These are phyloP conservation scores for Glossophaga mutica DNA, from an alignment of 2,797 vertebrate genomes.

Conservation along the genomic window DNA sequence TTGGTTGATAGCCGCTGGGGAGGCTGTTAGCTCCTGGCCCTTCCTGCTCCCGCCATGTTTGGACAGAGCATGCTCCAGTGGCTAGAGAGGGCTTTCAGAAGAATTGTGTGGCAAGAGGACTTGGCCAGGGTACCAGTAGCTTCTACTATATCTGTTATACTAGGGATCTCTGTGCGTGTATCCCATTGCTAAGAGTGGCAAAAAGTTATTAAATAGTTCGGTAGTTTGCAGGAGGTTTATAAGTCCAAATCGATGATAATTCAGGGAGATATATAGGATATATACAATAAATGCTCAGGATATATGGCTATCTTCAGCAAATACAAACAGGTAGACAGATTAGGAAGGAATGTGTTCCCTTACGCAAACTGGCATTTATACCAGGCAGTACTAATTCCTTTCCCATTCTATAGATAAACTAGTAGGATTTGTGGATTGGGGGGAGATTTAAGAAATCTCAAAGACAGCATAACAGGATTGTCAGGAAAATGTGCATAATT, in stretches of 20 bases:
- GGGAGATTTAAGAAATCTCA: conserved; percentile 16
- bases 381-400: neutral
- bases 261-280: neutral
- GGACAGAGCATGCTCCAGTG: neutral
- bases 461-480: neutral
- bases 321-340: neutral
- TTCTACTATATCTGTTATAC: neutral
- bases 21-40: neutral
- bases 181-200: neutral
- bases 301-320: neutral
- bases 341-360: neutral
- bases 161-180: neutral
- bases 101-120: neutral
- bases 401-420: neutral
- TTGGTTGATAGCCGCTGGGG: neutral
- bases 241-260: neutral
- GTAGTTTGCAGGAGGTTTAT: neutral
- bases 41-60: neutral
- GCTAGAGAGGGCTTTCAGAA: neutral
- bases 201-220: neutral
- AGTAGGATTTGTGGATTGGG: neutral
- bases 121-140: neutral
- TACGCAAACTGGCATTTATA: neutral
- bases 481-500: neutral
- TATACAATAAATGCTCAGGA: neutral